Conservation (phyloP, 1,140 invertebrate species). For the Lordiphosa collinella region DNA sequence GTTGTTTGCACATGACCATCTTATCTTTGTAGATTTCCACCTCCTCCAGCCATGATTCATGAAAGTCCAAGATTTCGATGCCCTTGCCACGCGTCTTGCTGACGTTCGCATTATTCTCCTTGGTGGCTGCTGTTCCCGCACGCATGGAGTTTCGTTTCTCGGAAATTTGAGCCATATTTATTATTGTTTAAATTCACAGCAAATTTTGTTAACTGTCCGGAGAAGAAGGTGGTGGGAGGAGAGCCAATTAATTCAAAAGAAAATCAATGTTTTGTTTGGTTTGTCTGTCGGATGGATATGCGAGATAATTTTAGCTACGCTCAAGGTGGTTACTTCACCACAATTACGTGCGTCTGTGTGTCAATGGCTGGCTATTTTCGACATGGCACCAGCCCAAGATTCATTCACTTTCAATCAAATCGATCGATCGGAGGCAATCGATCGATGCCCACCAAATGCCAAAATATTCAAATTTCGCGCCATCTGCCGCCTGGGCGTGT, state of each 20-base stretch:
- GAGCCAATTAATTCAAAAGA: neutral
- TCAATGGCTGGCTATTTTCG: constrained; percentile 76
- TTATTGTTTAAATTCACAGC: constrained; percentile 51
- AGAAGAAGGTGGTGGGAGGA: neutral
- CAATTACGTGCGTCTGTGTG: constrained; percentile 31
- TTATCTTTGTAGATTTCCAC: constrained; percentile 74
- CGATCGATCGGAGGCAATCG: constrained; percentile 20
- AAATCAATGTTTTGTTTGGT: neutral
- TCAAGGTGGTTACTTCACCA: constrained; percentile 2
- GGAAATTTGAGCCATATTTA: constrained; percentile 70
- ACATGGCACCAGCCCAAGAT: constrained; percentile 75
- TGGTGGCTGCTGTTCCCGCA: constrained; percentile 24
- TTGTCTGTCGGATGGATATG: neutral
- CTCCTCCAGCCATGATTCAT: constrained; percentile 77
- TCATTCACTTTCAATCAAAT: constrained; percentile 25
- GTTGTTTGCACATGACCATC: constrained; percentile 55
- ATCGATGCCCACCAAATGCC: constrained; percentile 26
- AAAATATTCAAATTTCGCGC: constrained; percentile 9
- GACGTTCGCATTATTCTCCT: constrained; percentile 30
- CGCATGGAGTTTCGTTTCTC: constrained; percentile 57
- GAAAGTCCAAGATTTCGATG: constrained; percentile 75
- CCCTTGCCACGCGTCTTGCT: constrained; percentile 44
- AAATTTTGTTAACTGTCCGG: constrained; percentile 59
- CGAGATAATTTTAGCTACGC: neutral
- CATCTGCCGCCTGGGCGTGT: neutral